Percentiles rank a stretch among this genome's conserved stretches.
phyloP scores from a whole-genome alignment of 2,888 invertebrate genomes.

The Tetragonisca angustula region DNA sequence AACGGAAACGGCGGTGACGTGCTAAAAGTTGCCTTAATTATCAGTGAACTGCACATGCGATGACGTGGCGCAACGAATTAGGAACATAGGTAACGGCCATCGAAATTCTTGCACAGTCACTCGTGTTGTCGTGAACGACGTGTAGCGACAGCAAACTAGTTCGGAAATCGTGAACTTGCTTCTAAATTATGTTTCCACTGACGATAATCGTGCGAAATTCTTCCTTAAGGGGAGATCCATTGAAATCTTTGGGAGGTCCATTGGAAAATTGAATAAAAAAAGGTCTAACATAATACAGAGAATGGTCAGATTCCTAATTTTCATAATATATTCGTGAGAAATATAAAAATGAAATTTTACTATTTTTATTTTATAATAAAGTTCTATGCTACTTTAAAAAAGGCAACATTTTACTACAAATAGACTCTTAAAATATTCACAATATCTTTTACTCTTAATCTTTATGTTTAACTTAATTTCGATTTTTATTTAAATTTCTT shows the following conservation, averaged over 20 bases:
- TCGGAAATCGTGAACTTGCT: neutral
- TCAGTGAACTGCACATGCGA: slow-evolving; percentile 17
- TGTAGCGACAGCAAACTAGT: neutral
- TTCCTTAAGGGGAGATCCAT: neutral
- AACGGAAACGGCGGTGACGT: slow-evolving; percentile 18
- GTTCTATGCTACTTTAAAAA: too few relatives aligned
- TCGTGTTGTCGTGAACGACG: neutral
- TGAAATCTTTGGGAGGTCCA: too few relatives aligned
- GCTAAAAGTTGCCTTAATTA: slow-evolving; percentile 25
- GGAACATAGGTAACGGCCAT: neutral
- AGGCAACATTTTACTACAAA: neutral
- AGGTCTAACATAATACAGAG: too few relatives aligned
- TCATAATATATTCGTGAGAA: neutral
- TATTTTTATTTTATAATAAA: too few relatives aligned
- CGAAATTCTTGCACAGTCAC: slow-evolving; percentile 10
- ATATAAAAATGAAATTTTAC: neutral
- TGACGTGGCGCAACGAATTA: slow-evolving; percentile 30
- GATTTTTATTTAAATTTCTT: neutral
- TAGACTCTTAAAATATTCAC: neutral
- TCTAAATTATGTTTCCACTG: neutral
- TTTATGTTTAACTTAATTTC: too few relatives aligned
- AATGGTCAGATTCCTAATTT: too few relatives aligned
- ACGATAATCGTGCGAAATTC: neutral
- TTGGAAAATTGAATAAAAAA: too few relatives aligned
- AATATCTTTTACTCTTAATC: neutral